These are phyloP conservation scores for Isurus oxyrinchus DNA, from an alignment of 2,113 vertebrate species.

Conservation along the genomic window DNA sequence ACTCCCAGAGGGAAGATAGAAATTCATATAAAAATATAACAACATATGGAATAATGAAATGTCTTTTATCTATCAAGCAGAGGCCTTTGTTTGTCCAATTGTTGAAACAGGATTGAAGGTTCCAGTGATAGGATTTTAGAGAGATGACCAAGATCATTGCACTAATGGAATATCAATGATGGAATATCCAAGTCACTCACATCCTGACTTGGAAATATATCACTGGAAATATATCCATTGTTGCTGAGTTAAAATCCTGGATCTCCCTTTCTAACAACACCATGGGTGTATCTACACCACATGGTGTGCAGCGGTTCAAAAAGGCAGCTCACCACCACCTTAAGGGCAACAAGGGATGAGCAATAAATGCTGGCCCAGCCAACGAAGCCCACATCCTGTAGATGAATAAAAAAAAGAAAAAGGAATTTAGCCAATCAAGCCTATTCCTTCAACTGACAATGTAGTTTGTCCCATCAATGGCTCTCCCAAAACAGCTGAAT, in stretches of 20 bases:
- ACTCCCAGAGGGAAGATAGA: not conserved
- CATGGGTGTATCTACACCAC: no score
- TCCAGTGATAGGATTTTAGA: not conserved
- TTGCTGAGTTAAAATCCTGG: no score
- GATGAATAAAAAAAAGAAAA: not conserved
- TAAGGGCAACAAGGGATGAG: no score
- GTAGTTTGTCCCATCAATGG: not conserved
- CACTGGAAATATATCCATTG: no score
- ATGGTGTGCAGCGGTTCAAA: no score
- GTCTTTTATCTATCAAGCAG: not conserved
- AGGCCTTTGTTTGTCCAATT: not conserved
- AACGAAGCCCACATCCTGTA: no score
- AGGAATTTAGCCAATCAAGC: not conserved
- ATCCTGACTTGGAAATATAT: no score
- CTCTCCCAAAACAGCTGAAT: not conserved
- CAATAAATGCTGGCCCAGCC: no score
- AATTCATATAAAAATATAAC: not conserved
- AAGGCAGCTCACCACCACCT: no score
- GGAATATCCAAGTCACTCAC: no score
- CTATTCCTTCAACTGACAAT: no score
- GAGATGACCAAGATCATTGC: not conserved
- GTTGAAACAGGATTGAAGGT: not conserved
- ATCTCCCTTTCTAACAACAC: no score
- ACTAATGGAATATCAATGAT: not conserved
- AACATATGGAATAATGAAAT: not conserved